Evolutionary conservation across 2,797 vertebrate species (phyloP).

Genomic region (Danio aesculapii): DNA sequence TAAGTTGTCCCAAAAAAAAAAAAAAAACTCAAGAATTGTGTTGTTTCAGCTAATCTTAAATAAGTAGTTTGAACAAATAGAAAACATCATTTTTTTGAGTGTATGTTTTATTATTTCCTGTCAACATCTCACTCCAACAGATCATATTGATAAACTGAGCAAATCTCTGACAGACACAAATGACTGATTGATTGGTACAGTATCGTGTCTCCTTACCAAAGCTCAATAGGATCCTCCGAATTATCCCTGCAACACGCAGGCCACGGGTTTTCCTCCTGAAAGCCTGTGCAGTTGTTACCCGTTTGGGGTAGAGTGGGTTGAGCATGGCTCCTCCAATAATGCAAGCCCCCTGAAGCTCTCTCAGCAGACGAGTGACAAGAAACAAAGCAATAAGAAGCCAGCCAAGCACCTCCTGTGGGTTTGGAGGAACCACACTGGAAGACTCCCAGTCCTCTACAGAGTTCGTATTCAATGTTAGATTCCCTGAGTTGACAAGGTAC

Average conservation of each 20-base stretch:
- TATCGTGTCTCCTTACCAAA: constrained; percentile 82
- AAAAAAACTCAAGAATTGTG: too few relatives aligned
- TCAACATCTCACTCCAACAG: not conserved
- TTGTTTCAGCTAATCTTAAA: too few relatives aligned
- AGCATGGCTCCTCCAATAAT: constrained; percentile 89
- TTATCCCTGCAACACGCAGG: constrained; percentile 84
- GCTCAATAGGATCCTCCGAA: constrained; percentile 90
- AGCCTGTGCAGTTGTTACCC: constrained; percentile 83
- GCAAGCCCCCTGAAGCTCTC: constrained; percentile 92
- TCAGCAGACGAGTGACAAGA: constrained; percentile 82
- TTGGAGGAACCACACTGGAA: constrained; percentile 44
- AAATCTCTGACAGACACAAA: not conserved
- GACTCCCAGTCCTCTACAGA: constrained; percentile 16
- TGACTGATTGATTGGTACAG: not conserved
- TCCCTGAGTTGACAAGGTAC: constrained; percentile 61
- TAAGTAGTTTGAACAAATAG: too few relatives aligned
- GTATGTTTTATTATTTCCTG: too few relatives aligned
- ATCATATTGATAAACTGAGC: not conserved
- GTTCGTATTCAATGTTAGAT: constrained; percentile 27
- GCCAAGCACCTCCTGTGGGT: constrained; percentile 83
- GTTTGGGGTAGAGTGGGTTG: constrained; percentile 95
- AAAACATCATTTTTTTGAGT: too few relatives aligned
- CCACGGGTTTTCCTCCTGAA: constrained; percentile 87
- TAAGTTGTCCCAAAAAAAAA: too few relatives aligned
- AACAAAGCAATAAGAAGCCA: constrained; percentile 87